Percentiles rank a stretch among this genome's conserved stretches.
phyloP scores from a whole-genome alignment of 2,797 vertebrate species.

The Apodemus agrarius region DNA sequence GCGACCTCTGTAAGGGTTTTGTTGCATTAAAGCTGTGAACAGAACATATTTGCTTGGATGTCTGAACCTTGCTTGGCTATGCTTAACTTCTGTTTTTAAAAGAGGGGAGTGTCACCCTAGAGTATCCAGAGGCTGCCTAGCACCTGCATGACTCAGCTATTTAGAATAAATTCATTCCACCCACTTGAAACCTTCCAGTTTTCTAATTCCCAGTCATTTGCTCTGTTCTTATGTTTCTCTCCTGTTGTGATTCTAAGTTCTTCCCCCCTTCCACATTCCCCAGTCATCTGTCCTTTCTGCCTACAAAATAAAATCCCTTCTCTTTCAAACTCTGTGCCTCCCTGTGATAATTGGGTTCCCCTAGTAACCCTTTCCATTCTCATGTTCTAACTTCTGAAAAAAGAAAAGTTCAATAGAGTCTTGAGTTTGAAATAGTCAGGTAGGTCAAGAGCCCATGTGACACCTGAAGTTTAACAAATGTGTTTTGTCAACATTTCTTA shows the following conservation, averaged over 20 bases:
- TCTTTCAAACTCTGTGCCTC: background rate
- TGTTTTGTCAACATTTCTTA: background rate
- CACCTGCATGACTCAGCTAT: background rate
- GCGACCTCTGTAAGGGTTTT: background rate
- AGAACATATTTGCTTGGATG: background rate
- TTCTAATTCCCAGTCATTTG: background rate
- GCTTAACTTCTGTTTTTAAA: background rate
- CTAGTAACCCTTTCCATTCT: background rate
- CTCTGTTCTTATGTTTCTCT: background rate
- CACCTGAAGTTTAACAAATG: background rate
- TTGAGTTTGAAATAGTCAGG: background rate
- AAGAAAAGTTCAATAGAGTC: background rate
- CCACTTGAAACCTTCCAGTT: background rate
- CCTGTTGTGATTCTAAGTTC: background rate
- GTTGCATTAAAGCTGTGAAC: background rate
- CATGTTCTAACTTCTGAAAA: background rate
- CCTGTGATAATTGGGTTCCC: background rate
- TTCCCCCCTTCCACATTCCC: background rate
- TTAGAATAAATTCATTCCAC: background rate
- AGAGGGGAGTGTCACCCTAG: background rate
- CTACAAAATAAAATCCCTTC: background rate
- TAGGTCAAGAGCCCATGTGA: background rate
- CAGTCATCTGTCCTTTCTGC: background rate
- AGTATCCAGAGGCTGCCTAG: background rate
- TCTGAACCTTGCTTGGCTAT: background rate